Base-by-base conservation (phyloP, 1,140 invertebrate species). In the Stegodyphus mimosarum region DNA sequence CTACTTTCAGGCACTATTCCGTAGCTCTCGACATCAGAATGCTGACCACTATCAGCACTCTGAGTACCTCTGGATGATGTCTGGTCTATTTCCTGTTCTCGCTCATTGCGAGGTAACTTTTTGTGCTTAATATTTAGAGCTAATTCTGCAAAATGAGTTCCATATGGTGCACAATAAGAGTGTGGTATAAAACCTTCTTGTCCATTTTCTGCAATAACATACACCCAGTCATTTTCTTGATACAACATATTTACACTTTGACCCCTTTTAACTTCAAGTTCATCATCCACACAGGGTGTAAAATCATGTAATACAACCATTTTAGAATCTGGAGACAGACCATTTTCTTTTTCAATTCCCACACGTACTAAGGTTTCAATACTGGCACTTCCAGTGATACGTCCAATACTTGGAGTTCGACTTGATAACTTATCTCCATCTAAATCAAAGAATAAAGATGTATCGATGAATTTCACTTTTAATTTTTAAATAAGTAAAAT, bases 231-330 rank as follows among this genome's bases (percentile, higher is more conserved):
- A 90, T 98, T 98, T 90, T 98, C 97, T 88, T 96, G 92, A 90
- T 98, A 98, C 78, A 98, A 90, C 77, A 98, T 94, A 91, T 97
- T 97, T 1, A 98, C 96, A 88, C 97, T 93, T 92, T 95, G 90
- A 83, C 94, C 94, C 83, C 93, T 89, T 89, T 93, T 93, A 55
- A 96, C 95, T 92, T 95, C 94, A 53, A 98, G 91, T 90, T 98
- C 97, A 91, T 98, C 96, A 90, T 98, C 96, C 6, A 98, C 96
- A 90, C 96, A 97, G 0, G 97, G 96, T 6, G 95, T 95, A 90
- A 98, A 98, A 89, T 98, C 97, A 90, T 98, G 96, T 13, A 98
- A 91, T 13, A 98, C 96, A 69, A 98, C 95, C 96, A 98, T 97
- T 92, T 97, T 97, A 69, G 95, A 96, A 89, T 97, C 96, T 5